These are phyloP conservation scores for Orchesellides sinensis DNA, from an alignment of 2,888 invertebrate species.

Conservation along the genomic window DNA sequence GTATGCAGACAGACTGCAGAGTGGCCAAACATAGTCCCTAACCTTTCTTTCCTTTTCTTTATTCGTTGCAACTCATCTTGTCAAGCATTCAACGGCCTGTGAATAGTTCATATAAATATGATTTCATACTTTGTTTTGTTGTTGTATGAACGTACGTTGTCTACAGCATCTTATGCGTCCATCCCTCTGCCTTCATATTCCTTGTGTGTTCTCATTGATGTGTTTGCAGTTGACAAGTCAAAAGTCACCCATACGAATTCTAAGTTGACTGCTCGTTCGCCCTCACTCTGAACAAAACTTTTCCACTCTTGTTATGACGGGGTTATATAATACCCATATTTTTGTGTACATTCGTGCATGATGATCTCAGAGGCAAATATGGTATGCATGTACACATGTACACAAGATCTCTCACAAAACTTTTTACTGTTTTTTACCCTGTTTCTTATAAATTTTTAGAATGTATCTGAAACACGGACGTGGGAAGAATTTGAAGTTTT, in stretches of 20 bases:
- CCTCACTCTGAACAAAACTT: neutral
- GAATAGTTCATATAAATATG: slow-evolving; percentile 16
- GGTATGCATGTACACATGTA: too few relatives aligned
- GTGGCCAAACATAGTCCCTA: neutral
- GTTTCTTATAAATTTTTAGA: slow-evolving; percentile 1
- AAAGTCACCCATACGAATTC: slow-evolving; percentile 38
- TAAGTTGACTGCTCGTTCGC: slow-evolving; percentile 14
- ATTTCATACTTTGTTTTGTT: slow-evolving; percentile 14
- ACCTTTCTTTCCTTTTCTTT: neutral
- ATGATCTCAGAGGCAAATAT: too few relatives aligned
- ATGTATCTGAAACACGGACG: slow-evolving; percentile 20
- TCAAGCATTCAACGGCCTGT: slow-evolving; percentile 41
- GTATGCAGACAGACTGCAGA: neutral
- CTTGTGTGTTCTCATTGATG: slow-evolving; percentile 28
- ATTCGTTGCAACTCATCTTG: neutral
- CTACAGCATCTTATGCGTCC: neutral
- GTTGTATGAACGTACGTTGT: too few relatives aligned
- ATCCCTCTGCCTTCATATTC: slow-evolving; percentile 1
- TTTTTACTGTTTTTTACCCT: neutral
- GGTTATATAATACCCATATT: neutral
- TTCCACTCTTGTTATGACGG: neutral
- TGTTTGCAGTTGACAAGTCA: slow-evolving; percentile 62
- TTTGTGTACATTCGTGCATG: neutral
- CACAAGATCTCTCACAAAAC: too few relatives aligned
- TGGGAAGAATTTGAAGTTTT: slow-evolving; percentile 37